These are phyloP conservation scores for Marisa cornuarietis DNA, from an alignment of 1,140 invertebrate species.

Conservation along the genomic window DNA sequence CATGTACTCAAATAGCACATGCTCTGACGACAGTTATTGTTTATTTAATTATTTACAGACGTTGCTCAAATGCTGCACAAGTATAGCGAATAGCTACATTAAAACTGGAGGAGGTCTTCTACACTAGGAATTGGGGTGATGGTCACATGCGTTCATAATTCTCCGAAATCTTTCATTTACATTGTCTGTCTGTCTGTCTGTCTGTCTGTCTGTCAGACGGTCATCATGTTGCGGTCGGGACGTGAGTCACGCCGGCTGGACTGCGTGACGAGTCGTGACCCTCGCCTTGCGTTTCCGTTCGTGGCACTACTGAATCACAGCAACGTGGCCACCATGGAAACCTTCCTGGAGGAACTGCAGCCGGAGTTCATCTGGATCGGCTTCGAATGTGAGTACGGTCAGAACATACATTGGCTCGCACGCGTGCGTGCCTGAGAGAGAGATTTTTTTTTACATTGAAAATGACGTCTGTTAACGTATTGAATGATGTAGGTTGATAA, in stretches of 20 bases:
- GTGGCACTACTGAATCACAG: conserved; percentile 29
- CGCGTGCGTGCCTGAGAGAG: not conserved
- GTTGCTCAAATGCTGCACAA: not conserved
- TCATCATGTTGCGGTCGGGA: conserved; percentile 19
- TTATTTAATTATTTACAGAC: too few species aligned
- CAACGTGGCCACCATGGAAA: conserved; percentile 27
- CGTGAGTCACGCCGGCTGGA: not conserved
- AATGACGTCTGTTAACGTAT: too few species aligned
- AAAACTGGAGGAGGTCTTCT: not conserved
- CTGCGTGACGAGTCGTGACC: conserved; percentile 21
- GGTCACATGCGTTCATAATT: too few species aligned
- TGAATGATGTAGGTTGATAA: too few species aligned
- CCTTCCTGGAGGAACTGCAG: conserved; percentile 8
- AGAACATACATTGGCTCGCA: conserved; percentile 3
- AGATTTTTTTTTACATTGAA: not conserved
- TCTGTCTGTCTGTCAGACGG: conserved; percentile 1
- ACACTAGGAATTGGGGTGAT: too few species aligned
- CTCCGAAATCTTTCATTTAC: too few species aligned
- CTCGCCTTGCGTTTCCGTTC: conserved; percentile 25
- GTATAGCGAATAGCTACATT: not conserved
- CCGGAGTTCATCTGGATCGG: conserved; percentile 30
- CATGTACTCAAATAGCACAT: too few species aligned
- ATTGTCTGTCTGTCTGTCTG: not conserved
- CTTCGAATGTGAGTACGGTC: conserved; percentile 24
- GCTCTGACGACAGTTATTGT: too few species aligned